A percentile compares a stretch with the other conserved stretches of the same genome.
phyloP scores from a whole-genome alignment of 2,888 invertebrate genomes.

The Coenonympha arcania region DNA sequence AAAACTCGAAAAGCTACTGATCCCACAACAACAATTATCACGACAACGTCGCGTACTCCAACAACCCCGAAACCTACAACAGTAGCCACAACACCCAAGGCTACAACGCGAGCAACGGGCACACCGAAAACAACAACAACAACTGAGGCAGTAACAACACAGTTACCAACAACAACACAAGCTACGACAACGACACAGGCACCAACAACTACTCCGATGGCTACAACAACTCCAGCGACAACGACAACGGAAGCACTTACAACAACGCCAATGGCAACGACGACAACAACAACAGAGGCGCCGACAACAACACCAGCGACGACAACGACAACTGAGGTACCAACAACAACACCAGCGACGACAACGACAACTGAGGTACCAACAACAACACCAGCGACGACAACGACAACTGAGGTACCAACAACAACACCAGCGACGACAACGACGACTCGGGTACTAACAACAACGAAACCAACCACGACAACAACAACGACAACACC shows the following conservation, averaged over 20 bases:
- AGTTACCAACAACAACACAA: conserved; percentile 18
- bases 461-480: not conserved
- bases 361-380: not conserved
- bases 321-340: not conserved
- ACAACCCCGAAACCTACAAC: conserved; percentile 17
- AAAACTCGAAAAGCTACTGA: no score
- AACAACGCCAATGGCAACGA: not conserved
- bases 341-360: not conserved
- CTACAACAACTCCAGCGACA: conserved; percentile 19
- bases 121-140: conserved; percentile 23
- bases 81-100: conserved; percentile 9
- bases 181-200: conserved; percentile 18
- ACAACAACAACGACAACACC: not conserved
- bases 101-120: conserved; percentile 23
- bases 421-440: not conserved
- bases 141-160: conserved; percentile 20
- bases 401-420: no score
- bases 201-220: conserved; percentile 11
- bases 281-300: not conserved
- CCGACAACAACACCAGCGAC: not conserved
- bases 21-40: conserved; percentile 20
- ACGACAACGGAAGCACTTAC: conserved; percentile 4
- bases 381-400: not conserved
- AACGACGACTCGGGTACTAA: not conserved
- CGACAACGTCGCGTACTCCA: conserved; percentile 11